Evolutionary conservation across 2,888 invertebrate genomes (phyloP).

Genomic region (Eupelmus urozonus): DNA sequence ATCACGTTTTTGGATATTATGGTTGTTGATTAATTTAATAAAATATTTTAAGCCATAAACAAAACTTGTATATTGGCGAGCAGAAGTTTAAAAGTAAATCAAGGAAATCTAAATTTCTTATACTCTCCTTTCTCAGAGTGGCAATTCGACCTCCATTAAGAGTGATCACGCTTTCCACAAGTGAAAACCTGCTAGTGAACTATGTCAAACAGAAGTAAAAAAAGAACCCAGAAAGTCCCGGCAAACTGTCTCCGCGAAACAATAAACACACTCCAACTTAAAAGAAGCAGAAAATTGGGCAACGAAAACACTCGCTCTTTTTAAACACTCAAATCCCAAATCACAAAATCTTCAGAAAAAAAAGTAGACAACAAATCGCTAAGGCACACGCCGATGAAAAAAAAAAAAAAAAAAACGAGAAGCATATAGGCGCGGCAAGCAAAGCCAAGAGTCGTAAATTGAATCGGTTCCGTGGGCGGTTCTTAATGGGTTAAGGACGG

Average conservation of each 20-base stretch:
- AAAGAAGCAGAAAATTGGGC: too few relatives aligned
- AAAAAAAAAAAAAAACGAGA: neutral
- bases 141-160: slow-evolving; percentile 36
- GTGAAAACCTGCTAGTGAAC: too few relatives aligned
- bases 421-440: too few relatives aligned
- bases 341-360: neutral
- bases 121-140: neutral
- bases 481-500: slow-evolving; percentile 46
- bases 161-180: neutral
- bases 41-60: too few relatives aligned
- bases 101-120: slow-evolving; percentile 7
- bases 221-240: too few relatives aligned
- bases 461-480: slow-evolving; percentile 42
- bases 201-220: too few relatives aligned
- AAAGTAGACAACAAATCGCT: neutral
- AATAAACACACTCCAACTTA: too few relatives aligned
- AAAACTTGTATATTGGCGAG: neutral
- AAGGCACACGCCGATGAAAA: slow-evolving; percentile 19
- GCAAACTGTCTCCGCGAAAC: too few relatives aligned
- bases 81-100: slow-evolving; percentile 1
- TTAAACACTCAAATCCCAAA: too few relatives aligned
- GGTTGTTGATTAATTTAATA: too few relatives aligned
- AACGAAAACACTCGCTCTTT: too few relatives aligned
- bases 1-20: too few relatives aligned
- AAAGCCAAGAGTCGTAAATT: slow-evolving; percentile 44